phyloP scores from a whole-genome alignment of 2,113 vertebrate species.

The Vulpes lagopus region DNA sequence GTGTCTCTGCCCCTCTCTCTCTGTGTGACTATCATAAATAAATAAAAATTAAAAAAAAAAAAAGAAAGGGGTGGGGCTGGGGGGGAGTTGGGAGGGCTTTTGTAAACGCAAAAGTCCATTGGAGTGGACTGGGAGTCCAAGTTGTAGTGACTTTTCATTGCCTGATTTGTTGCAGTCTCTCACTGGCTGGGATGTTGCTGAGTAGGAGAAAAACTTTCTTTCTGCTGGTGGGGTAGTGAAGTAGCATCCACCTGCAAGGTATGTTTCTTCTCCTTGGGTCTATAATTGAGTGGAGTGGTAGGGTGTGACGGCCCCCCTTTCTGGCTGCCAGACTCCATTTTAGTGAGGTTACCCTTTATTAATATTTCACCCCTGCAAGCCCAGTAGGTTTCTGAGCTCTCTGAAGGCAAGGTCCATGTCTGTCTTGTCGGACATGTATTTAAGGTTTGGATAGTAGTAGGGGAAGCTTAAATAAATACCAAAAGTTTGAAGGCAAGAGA shows the following conservation, averaged over 20 bases:
- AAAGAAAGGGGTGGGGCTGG: not conserved
- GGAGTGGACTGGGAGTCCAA: not conserved
- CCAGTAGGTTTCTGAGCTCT: not conserved
- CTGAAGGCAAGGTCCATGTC: not conserved
- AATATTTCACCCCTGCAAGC: not conserved
- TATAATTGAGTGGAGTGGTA: not conserved
- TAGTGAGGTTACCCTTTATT: not conserved
- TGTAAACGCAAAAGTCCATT: not conserved
- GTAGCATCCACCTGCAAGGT: not conserved
- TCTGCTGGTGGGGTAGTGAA: not conserved
- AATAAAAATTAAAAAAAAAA: no score
- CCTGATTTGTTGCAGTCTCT: not conserved
- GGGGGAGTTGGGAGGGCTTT: not conserved
- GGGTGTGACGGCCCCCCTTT: not conserved
- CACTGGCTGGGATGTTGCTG: not conserved
- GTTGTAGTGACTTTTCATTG: not conserved
- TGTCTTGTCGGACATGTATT: not conserved
- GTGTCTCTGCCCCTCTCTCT: no score
- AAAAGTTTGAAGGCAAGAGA: not conserved
- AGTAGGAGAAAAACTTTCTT: not conserved
- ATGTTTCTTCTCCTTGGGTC: not conserved
- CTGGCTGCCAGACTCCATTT: not conserved
- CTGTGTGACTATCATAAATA: no score
- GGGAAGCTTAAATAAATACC: not conserved
- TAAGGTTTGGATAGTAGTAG: not conserved